These are phyloP conservation scores for Euglossa dilemma DNA, from an alignment of 1,140 invertebrate species.

Conservation along the genomic window DNA sequence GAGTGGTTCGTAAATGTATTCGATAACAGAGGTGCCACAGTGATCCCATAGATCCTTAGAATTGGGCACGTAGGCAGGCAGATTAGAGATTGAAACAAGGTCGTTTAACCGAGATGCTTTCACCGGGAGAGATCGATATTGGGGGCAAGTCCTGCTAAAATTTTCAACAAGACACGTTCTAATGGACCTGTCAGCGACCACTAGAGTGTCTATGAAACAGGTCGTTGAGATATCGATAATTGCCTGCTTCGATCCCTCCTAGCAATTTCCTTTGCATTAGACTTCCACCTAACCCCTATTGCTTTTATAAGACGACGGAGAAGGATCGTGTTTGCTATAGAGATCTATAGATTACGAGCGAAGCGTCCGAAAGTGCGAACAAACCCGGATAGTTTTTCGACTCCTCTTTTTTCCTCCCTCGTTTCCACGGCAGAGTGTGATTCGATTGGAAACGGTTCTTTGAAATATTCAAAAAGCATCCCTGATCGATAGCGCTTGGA, in stretches of 20 bases:
- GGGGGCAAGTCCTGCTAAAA: constrained; percentile 23
- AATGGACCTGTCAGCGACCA: constrained; percentile 37
- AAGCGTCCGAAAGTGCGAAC: not conserved
- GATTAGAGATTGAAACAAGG: constrained; percentile 23
- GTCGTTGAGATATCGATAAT: constrained; percentile 33
- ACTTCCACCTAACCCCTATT: not conserved
- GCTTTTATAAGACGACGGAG: too few relatives aligned
- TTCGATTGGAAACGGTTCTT: not conserved
- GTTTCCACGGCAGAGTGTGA: not conserved
- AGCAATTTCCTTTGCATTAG: constrained; percentile 23
- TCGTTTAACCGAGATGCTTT: constrained; percentile 20
- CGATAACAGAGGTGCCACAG: not conserved
- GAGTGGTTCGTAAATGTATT: not conserved
- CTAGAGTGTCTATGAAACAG: constrained; percentile 20
- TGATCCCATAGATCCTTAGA: not conserved
- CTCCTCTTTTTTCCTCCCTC: not conserved
- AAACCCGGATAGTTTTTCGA: not conserved
- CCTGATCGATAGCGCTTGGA: not conserved
- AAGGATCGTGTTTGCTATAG: not conserved
- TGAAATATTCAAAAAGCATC: not conserved
- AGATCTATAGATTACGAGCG: not conserved
- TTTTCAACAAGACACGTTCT: constrained; percentile 40
- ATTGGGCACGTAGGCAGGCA: not conserved
- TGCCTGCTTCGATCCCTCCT: not conserved
- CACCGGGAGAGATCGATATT: constrained; percentile 18